phyloP scores from a whole-genome alignment of 2,113 vertebrate genomes.

The Oncorhynchus masou region DNA sequence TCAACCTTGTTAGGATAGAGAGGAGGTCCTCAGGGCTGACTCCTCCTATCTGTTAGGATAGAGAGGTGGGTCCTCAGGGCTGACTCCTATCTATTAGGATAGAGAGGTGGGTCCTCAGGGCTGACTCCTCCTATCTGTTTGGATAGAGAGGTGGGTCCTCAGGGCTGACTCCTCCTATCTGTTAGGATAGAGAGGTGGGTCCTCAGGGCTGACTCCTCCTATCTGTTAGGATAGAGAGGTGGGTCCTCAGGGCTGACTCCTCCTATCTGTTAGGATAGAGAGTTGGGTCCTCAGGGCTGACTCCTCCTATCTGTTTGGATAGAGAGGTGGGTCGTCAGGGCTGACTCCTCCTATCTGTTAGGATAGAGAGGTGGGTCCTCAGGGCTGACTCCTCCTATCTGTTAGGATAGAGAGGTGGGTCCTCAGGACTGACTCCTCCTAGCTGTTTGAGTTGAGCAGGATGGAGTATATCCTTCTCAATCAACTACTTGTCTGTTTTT shows the following conservation, averaged over 20 bases:
- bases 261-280: not conserved
- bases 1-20: not conserved
- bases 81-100: not conserved
- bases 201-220: too few species aligned
- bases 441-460: not conserved
- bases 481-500: not conserved
- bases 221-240: not conserved
- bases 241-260: not conserved
- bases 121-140: not conserved
- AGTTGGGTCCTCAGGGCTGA: not conserved
- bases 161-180: not conserved
- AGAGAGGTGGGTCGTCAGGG: too few species aligned
- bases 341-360: too few species aligned
- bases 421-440: not conserved
- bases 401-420: not conserved
- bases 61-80: too few species aligned
- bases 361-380: not conserved
- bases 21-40: too few species aligned
- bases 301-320: not conserved
- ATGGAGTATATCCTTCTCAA: constrained; percentile 12
- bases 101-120: not conserved
- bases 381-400: not conserved
- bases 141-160: not conserved
- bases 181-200: not conserved
- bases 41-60: not conserved